Percentiles rank a stretch among this genome's conserved stretches.
Conservation (phyloP, 23 tunicate species). For the Phallusia fumigata region DNA sequence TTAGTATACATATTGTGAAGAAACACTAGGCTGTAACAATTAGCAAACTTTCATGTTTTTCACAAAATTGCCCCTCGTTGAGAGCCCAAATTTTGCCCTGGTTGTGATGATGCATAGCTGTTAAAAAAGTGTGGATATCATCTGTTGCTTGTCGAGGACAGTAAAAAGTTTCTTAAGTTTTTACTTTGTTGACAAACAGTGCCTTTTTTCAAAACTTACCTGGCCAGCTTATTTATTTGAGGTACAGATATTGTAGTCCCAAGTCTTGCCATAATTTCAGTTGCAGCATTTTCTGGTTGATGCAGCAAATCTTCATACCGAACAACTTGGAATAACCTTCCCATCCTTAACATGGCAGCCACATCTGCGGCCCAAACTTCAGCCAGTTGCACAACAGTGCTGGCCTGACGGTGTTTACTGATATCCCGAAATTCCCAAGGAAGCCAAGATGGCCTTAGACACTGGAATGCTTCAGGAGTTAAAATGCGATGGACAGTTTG, state of each 20-base stretch:
- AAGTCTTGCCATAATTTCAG: conserved; percentile 27
- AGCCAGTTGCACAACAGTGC: conserved; percentile 44
- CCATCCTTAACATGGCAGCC: conserved; percentile 24
- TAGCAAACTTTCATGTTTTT: too few species aligned
- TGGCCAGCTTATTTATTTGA: conserved; percentile 38
- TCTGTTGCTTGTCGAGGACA: too few species aligned
- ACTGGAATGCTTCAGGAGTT: neutral
- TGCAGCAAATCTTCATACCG: conserved; percentile 65
- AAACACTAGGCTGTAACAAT: too few species aligned
- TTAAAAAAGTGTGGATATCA: too few species aligned
- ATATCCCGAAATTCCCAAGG: conserved; percentile 22
- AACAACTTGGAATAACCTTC: conserved; percentile 61
- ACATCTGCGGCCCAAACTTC: conserved; percentile 55
- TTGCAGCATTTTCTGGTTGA: conserved; percentile 36
- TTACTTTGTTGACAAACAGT: too few species aligned
- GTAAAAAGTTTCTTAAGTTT: too few species aligned
- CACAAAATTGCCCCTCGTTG: too few species aligned
- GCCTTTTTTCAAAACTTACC: too few species aligned
- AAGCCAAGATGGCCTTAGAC: conserved; percentile 15
- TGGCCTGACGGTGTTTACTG: neutral
- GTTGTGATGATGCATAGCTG: too few species aligned
- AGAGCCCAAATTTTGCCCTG: too few species aligned
- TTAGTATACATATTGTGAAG: too few species aligned
- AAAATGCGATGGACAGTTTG: neutral
- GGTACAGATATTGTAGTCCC: conserved; percentile 60